phyloP scores from a whole-genome alignment of 2,797 vertebrate genomes.

The Orestias chungarensis region DNA sequence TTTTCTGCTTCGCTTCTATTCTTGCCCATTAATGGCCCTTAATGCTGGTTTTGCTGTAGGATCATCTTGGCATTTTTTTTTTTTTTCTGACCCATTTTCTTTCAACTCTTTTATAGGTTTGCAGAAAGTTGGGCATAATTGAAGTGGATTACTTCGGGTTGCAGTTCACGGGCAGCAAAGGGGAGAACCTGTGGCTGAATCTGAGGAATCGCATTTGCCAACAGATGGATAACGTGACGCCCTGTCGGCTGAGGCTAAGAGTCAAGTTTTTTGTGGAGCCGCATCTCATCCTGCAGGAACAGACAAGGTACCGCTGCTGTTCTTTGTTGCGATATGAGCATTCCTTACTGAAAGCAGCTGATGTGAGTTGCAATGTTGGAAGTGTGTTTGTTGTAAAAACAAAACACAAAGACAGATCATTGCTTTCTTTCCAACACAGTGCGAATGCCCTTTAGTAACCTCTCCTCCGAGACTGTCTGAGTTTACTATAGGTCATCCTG shows the following conservation, averaged over 20 bases:
- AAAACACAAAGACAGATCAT: conserved; percentile 23
- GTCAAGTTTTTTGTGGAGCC: conserved; percentile 99
- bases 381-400: neutral
- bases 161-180: conserved; percentile 95
- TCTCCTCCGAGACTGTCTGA: conserved; percentile 50
- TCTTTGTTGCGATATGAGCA: neutral
- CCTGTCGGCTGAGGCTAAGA: conserved; percentile 89
- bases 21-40: neutral
- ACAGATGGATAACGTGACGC: conserved; percentile 94
- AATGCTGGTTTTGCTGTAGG: neutral
- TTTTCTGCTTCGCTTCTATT: neutral
- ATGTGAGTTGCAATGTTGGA: neutral
- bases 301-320: conserved; percentile 85
- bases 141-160: conserved; percentile 98
- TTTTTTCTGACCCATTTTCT: neutral
- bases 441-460: conserved; percentile 90
- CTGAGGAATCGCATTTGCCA: conserved; percentile 97
- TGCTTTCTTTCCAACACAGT: conserved; percentile 43
- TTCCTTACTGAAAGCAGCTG: neutral
- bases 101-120: conserved; percentile 83
- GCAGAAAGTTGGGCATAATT: conserved; percentile 94
- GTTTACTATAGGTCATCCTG: conserved; percentile 90
- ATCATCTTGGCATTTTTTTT: neutral
- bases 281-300: conserved; percentile 97
- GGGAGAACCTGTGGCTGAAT: conserved; percentile 97